These are phyloP conservation scores for Nixonia krombeini DNA, from an alignment of 1,140 invertebrate species.

Conservation along the genomic window DNA sequence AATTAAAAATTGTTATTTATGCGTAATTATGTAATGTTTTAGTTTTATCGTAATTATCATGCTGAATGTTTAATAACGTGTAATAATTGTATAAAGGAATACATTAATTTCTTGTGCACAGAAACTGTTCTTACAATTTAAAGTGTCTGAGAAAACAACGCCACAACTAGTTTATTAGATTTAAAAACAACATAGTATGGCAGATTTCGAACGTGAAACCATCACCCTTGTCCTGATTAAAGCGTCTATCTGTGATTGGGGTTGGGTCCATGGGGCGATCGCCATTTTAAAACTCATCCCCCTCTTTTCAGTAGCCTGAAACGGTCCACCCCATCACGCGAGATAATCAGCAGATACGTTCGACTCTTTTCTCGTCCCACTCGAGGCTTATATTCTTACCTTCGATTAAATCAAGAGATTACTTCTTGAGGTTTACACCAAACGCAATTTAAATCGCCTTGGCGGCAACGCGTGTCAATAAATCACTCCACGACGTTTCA, in stretches of 20 bases:
- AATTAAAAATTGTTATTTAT: too few species aligned
- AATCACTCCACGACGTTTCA: too few species aligned
- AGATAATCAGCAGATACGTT: slow-evolving; percentile 57
- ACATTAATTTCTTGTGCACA: background rate
- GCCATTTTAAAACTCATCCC: slow-evolving; percentile 67
- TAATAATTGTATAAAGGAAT: too few species aligned
- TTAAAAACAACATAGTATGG: slow-evolving; percentile 6
- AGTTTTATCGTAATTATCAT: too few species aligned
- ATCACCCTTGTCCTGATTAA: slow-evolving; percentile 66
- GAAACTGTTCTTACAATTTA: background rate
- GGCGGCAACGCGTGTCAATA: too few species aligned
- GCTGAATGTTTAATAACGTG: too few species aligned
- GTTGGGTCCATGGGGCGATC: slow-evolving; percentile 51
- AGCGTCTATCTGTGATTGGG: slow-evolving; percentile 59
- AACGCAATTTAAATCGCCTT: too few species aligned
- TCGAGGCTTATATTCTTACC: slow-evolving; percentile 49
- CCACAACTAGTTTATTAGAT: background rate
- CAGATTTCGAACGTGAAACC: slow-evolving; percentile 61
- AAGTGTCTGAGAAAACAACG: background rate
- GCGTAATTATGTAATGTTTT: too few species aligned
- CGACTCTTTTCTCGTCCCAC: slow-evolving; percentile 40
- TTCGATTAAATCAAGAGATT: slow-evolving; percentile 54
- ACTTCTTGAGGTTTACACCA: slow-evolving; percentile 37
- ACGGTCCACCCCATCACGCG: slow-evolving; percentile 46
- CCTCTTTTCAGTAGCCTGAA: slow-evolving; percentile 31